A percentile compares a stretch with the other conserved stretches of the same genome.
These are phyloP conservation scores for Diloba caeruleocephala DNA, from an alignment of 2,888 invertebrate genomes.

Conservation along the genomic window DNA sequence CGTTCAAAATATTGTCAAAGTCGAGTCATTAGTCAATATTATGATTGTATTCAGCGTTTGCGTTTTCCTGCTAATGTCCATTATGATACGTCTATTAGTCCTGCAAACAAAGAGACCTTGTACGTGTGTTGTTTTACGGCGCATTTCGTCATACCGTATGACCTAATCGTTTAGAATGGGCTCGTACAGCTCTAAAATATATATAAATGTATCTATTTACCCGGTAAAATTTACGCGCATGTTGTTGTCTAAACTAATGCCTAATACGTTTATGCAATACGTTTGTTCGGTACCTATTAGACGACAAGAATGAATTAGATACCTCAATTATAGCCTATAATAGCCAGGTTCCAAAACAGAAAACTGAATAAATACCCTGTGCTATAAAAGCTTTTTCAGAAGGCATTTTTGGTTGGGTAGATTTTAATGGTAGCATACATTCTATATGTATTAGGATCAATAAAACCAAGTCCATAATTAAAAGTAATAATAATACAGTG, in stretches of 20 bases:
- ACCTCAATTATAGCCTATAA: no score
- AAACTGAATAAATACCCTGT: no score
- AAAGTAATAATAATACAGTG: no score
- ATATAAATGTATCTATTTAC: neutral
- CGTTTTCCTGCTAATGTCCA: constrained; percentile 36
- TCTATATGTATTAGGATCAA: no score
- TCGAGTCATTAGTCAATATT: constrained; percentile 30
- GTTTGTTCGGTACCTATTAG: neutral
- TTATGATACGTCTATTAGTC: constrained; percentile 27
- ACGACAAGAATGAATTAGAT: no score
- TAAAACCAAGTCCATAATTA: no score
- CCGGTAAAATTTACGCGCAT: constrained; percentile 7
- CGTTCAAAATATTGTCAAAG: constrained; percentile 38
- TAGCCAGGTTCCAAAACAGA: no score
- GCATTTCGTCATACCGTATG: constrained; percentile 40
- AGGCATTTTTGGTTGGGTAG: no score
- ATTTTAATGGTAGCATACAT: no score
- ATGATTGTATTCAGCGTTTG: constrained; percentile 29
- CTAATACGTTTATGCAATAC: constrained; percentile 16
- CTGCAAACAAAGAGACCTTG: constrained; percentile 48
- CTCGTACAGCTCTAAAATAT: neutral
- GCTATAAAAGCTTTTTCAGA: no score
- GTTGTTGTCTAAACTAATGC: constrained; percentile 18
- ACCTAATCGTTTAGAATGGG: constrained; percentile 40
- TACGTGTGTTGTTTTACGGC: constrained; percentile 30